Base-by-base conservation (phyloP, 2,888 invertebrate genomes). In the Andrena dorsata region DNA sequence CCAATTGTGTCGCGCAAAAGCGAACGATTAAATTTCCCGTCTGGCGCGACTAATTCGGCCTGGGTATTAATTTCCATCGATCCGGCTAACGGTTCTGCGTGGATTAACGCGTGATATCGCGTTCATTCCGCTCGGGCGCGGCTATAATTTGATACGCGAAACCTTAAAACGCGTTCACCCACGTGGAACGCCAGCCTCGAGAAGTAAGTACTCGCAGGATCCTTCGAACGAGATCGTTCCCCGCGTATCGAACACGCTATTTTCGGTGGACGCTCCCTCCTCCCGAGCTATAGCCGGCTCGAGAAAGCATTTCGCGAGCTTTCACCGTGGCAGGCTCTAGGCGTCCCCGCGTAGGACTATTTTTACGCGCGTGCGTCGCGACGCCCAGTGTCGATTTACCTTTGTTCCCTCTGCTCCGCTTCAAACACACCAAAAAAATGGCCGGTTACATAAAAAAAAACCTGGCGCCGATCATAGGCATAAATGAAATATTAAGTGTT, bases 341-440 rank as follows among this genome's bases (percentile, higher is more conserved):
- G 65, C 56, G 53, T 35, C 61, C 28, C 79, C 56, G 73, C 69
- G 73, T 56, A n/a, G 20, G 71, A 77, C 87, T 86, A 86, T 87
- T 85, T 83, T 83, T 75, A 79, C 65, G 26, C 69, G 53, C 56
- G 56, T 30, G 61, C 75, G 20, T 26, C 76, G 80, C 69, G 47
- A 26, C 65, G 6, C 28, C 32, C 41, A 82, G 86, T 86, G 76
- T 86, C 87, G 68, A 56, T 80, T 86, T 86, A 86, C 87, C 79
- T 80, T 80, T 77, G 58, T 77, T 64, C 53, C 74, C n/a, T 35
- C 51, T 28, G n/a, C n/a, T 47, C 20, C 53, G 35, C 23, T 8
- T 68, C 30, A 10, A 66, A 63, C 56, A 30, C 69, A 20, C 30
- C 41, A 61, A 70, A 81, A 56, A 83, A 13, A 83, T 73, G 35